Evolutionary conservation across 2,797 vertebrate species (phyloP), one percentile per base, ranked within the genome.

Genomic region (Pampus argenteus): DNA sequence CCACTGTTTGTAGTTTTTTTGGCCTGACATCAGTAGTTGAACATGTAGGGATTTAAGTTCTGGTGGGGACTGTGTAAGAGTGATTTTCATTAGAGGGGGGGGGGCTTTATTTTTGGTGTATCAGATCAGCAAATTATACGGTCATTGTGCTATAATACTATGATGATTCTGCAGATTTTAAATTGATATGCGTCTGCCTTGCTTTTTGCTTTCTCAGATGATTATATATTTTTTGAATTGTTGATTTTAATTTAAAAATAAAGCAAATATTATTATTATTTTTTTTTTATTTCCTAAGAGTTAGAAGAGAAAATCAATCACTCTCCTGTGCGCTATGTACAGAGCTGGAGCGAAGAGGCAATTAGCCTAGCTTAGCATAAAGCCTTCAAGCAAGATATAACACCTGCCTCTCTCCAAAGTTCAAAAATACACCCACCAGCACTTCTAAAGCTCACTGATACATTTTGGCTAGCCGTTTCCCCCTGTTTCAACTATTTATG

Each of bases 1-100:
- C 71, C 56, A 70, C 85, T 85, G 82, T 89, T 89, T 89, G 88
- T 82, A 86, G 82, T 63, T 48, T 66, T 78, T 79, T 81, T 70
- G 84, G 79, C 78, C 66, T 78, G 76, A 91, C 81, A 86, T 87
- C 84, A 77, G 76, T 67, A 36, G 68, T 60, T 31, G 63, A 86
- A 82, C 76, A 84, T 75, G 66, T 79, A 83, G 58, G 69, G 70
- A 76, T 82, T 70, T 62, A 80, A 71, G 71, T 47, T 74, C 69
- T 71, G 52, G 45, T 64, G 62, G 34, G 26, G 66, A 72, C 77
- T 67, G 34, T 72, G 71, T 66, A 25, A 75, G 58, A 79, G 14
- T 59, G 25, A 47, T 76, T 71, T 36, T 66, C 23, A 50, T 9
- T 57, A 29, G 13, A 68, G 15, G 66, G 9, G 15, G 66, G 9